phyloP scores from a whole-genome alignment of 2,888 invertebrate species.

The Drosophila colorata region DNA sequence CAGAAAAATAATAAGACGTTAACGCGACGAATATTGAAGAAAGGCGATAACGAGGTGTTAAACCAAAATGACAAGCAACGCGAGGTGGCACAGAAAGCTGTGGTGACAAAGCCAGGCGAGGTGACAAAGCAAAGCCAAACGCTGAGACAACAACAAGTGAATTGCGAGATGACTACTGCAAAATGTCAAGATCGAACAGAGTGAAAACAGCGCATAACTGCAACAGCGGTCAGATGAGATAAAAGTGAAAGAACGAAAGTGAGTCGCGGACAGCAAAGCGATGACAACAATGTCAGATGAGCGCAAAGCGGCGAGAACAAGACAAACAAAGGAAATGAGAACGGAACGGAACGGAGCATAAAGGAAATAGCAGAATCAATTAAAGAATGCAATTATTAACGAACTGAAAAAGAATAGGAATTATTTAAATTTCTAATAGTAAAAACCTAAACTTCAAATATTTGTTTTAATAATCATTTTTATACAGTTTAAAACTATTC shows the following conservation, averaged over 20 bases:
- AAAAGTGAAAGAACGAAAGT: not conserved
- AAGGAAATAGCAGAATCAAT: not conserved
- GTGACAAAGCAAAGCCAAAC: not conserved
- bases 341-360: too few species aligned
- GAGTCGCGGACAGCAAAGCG: not conserved
- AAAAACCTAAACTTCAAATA: too few species aligned
- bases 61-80: constrained; percentile 5
- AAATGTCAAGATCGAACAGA: constrained; percentile 1
- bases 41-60: constrained; percentile 11
- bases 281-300: not conserved
- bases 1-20: not conserved
- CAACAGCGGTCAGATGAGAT: not conserved
- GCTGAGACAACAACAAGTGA: not conserved
- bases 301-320: not conserved
- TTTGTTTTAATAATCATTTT: not conserved
- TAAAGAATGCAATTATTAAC: too few species aligned
- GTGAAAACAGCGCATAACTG: not conserved
- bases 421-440: not conserved
- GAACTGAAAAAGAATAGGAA: not conserved
- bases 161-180: not conserved
- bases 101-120: not conserved
- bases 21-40: not conserved
- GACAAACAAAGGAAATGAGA: not conserved
- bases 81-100: not conserved
- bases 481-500: constrained; percentile 13